Conservation (phyloP, 2,113 vertebrate genomes). For the Zapus hudsonius region DNA sequence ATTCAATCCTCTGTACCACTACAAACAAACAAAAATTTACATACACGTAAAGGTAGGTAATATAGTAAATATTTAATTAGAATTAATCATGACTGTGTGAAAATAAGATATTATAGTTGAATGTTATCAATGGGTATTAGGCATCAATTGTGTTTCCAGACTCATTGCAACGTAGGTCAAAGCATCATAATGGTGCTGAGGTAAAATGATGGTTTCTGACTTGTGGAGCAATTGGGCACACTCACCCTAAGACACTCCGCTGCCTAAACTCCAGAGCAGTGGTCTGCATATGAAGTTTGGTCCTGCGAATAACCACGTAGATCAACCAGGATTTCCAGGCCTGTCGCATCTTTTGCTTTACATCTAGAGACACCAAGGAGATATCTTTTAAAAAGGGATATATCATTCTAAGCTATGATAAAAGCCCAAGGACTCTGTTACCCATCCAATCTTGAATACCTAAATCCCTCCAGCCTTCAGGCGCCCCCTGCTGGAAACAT, state of each 20-base stretch:
- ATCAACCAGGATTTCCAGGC: constrained; percentile 89
- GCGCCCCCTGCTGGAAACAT: constrained; percentile 75
- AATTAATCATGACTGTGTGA: neutral
- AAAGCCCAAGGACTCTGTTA: neutral
- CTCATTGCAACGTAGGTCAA: neutral
- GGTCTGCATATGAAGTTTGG: constrained; percentile 85
- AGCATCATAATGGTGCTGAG: neutral
- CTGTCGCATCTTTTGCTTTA: constrained; percentile 72
- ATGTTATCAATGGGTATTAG: neutral
- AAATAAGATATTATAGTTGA: neutral
- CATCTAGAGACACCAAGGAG: constrained; percentile 74
- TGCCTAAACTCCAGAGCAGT: constrained; percentile 85
- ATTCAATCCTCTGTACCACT: neutral
- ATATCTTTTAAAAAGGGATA: neutral
- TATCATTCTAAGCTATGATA: neutral
- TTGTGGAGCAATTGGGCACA: neutral
- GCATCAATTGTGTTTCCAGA: neutral
- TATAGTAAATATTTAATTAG: neutral
- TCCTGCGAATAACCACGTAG: constrained; percentile 86
- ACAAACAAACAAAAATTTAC: neutral
- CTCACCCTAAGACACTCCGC: constrained; percentile 85
- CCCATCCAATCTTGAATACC: rapidly evolving
- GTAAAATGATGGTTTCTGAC: neutral
- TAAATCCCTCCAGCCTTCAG: neutral
- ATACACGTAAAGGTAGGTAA: constrained; percentile 2